These are phyloP conservation scores for Aphidius ervi DNA, from an alignment of 1,140 invertebrate genomes.

Conservation along the genomic window DNA sequence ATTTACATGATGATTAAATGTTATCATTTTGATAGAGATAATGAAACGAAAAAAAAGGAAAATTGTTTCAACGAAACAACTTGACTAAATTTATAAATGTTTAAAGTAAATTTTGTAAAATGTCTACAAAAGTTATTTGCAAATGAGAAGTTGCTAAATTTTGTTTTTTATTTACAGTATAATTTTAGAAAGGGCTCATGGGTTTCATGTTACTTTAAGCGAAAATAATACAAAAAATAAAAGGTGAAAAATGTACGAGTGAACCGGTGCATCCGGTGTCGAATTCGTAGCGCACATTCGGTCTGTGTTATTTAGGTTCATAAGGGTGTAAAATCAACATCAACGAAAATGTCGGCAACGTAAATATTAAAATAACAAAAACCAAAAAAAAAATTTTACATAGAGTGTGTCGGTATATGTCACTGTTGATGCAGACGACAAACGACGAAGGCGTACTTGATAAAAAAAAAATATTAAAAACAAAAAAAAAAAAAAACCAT, in stretches of 20 bases:
- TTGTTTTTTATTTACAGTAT: neutral
- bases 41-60: too few species aligned
- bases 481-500: neutral
- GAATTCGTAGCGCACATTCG: conserved; percentile 7
- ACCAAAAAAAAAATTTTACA: neutral
- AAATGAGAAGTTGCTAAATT: neutral
- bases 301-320: conserved; percentile 4
- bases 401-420: neutral
- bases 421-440: too few species aligned
- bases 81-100: neutral
- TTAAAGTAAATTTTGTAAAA: too few species aligned
- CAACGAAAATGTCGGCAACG: neutral
- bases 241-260: neutral
- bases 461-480: neutral
- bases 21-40: too few species aligned
- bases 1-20: too few species aligned
- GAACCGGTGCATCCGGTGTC: conserved; percentile 17
- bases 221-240: conserved; percentile 8
- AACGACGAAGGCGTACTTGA: neutral
- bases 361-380: neutral
- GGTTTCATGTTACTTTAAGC: conserved; percentile 14
- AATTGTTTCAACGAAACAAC: too few species aligned
- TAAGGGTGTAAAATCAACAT: conserved; percentile 19
- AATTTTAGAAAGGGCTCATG: conserved; percentile 13
- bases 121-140: too few species aligned